Conservation (phyloP, 37 sponge, comb jelly and placozoan genomes). For the Crambe crambe region DNA sequence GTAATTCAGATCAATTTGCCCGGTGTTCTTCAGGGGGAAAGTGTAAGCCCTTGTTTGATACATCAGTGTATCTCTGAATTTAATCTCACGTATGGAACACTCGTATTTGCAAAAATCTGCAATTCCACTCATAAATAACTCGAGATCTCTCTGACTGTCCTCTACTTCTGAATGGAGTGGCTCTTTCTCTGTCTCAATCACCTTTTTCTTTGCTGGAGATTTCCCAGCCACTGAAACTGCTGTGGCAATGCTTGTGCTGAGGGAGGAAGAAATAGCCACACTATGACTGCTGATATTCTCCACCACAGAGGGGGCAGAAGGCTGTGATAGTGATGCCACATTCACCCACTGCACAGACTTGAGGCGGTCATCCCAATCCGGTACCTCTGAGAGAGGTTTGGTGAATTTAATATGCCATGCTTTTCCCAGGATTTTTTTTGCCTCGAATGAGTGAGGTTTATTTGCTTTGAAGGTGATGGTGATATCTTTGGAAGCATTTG, state of each 20-base stretch:
- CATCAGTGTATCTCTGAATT: slow-evolving; percentile 91
- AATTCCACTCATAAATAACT: slow-evolving; percentile 63
- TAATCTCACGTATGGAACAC: slow-evolving; percentile 64
- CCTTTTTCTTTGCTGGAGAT: slow-evolving; percentile 60
- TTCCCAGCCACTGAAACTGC: neutral
- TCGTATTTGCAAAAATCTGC: slow-evolving; percentile 75
- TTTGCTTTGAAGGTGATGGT: slow-evolving; percentile 69
- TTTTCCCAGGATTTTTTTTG: slow-evolving; percentile 42
- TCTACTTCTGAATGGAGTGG: slow-evolving; percentile 78
- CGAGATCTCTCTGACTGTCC: slow-evolving; percentile 70
- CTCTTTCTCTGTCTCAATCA: slow-evolving; percentile 88
- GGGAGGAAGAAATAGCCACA: neutral
- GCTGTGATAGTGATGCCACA: neutral
- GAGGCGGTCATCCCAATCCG: slow-evolving; percentile 98
- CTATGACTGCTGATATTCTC: neutral
- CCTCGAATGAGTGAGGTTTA: slow-evolving; percentile 54
- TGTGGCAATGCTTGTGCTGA: slow-evolving; percentile 4
- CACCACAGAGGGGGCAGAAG: neutral
- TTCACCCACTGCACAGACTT: slow-evolving; percentile 88
- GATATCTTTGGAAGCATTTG: slow-evolving; percentile 83
- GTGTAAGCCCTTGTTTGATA: slow-evolving; percentile 87
- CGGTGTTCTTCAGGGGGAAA: slow-evolving; percentile 68
- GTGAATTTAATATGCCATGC: slow-evolving; percentile 72
- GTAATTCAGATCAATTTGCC: slow-evolving; percentile 46
- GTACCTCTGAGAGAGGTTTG: slow-evolving; percentile 64